A percentile compares a stretch with the other conserved stretches of the same genome.
These are phyloP conservation scores for Megaceryle alcyon DNA, from an alignment of 2,797 vertebrate species.

Conservation along the genomic window DNA sequence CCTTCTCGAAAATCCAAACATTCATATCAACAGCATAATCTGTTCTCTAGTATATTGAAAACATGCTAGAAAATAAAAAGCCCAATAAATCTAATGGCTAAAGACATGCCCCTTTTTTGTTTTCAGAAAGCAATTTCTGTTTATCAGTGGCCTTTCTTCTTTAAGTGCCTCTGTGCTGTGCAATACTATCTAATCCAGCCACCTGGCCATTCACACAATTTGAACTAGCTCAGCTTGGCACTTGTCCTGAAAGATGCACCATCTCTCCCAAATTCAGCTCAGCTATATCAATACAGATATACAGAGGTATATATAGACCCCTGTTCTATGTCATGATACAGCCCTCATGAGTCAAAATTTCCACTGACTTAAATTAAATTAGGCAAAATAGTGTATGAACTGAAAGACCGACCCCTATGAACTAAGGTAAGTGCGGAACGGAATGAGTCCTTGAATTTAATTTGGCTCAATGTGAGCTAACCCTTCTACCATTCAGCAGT, in stretches of 20 bases:
- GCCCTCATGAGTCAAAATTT: background rate
- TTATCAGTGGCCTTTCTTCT: background rate
- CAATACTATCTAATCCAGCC: background rate
- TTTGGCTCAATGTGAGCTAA: background rate
- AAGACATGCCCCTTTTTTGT: background rate
- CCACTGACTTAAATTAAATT: background rate
- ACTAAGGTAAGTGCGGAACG: background rate
- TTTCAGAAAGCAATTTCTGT: background rate
- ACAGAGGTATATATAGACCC: background rate
- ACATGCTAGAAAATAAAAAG: background rate
- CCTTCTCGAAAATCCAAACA: background rate
- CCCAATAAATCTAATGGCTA: background rate
- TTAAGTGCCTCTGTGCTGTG: background rate
- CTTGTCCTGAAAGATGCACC: background rate
- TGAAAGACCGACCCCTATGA: background rate
- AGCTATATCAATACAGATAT: background rate
- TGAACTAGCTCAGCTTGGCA: background rate
- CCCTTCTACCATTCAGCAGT: background rate
- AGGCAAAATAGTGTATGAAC: background rate
- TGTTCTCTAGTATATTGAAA: background rate
- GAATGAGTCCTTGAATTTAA: background rate
- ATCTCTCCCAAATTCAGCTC: background rate
- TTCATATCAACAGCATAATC: background rate
- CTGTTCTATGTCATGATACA: background rate
- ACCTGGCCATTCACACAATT: background rate